A percentile compares a stretch with the other conserved stretches of the same genome.
These are phyloP conservation scores for Orbicella faveolata DNA, from an alignment of 64 coral and sea anemone genomes.

Conservation along the genomic window DNA sequence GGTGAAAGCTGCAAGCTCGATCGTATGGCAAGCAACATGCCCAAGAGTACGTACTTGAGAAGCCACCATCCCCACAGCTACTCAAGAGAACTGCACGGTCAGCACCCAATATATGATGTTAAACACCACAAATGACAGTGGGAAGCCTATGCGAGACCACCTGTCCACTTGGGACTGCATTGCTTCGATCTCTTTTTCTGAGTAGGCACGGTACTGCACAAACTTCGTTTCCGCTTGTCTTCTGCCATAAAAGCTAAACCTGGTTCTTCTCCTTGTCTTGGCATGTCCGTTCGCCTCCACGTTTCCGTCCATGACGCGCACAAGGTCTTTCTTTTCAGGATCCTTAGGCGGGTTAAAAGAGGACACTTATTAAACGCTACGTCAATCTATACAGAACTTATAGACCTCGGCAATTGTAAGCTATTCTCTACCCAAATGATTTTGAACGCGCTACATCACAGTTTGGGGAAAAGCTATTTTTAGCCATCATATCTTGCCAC, in stretches of 20 bases:
- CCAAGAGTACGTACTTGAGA: neutral
- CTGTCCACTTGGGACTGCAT: constrained; percentile 74
- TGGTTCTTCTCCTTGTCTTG: constrained; percentile 25
- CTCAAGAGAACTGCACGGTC: constrained; percentile 15
- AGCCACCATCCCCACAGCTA: neutral
- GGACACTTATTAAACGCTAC: neutral
- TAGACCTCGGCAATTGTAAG: no score
- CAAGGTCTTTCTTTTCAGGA: constrained; percentile 73
- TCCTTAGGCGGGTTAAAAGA: constrained; percentile 39
- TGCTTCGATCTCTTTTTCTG: constrained; percentile 79
- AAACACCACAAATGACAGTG: constrained; percentile 80
- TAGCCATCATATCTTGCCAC: no score
- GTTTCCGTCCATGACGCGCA: constrained; percentile 50
- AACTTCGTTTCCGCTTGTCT: constrained; percentile 1
- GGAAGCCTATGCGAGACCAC: constrained; percentile 73
- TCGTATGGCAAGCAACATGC: neutral
- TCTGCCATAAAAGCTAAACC: constrained; percentile 29
- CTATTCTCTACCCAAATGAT: no score
- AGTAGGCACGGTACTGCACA: constrained; percentile 72
- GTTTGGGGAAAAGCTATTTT: no score
- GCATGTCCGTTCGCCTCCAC: constrained; percentile 44
- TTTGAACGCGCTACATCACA: no score
- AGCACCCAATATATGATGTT: constrained; percentile 82
- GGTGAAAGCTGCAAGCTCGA: neutral
- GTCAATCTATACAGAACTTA: no score